Evolutionary conservation across 2,113 vertebrate genomes (phyloP), one percentile per base, ranked within the genome.

Genomic region (Lagopus leucura): DNA sequence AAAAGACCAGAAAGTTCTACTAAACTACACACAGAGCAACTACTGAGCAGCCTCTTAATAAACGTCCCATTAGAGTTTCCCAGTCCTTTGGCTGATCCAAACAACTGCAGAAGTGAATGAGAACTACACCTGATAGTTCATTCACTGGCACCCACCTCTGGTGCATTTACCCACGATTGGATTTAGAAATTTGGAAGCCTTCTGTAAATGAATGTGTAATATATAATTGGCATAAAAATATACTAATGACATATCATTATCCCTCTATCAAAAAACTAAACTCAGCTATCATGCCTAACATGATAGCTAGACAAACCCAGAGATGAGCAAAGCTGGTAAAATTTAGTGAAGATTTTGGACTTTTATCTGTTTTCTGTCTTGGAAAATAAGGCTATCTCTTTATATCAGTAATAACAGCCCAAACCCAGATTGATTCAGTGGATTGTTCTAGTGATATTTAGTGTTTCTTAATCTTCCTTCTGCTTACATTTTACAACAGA

Each of bases 381-480:
- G 72, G 91, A 76, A 85, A 94, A 79, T 38, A 72, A 48, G 11
- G 54, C 57, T 32, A 0, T 57, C 40, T 72, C 38, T 69, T 75
- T 66, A 70, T 85, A 88, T 91, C 67, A 77, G 9, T 50, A 79
- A 48, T 76, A 76, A 70, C 45, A 8, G 13, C 40, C 11, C 17
- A 14, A 47, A 82, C 71, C 55, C 43, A 27, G 69, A 84, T 27
- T 66, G 64, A 89, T 85, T 15, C 30, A 70, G 14, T 71, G 55
- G 48, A 65, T 85, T 65, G 43, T n/a, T 87, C 32, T 87, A 82
- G 36, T 69, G 42, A 87, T 75, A 83, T 88, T 94, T 72, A 84
- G 40, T 63, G 19, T 6, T 38, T 71, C 55, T 74, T 61, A 70
- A 61, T 90, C 45, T 80, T 91, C 19, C 43, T 86, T 57, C 19